Evolutionary conservation across 1,140 invertebrate genomes (phyloP).

Genomic region (Scylla paramamosain): DNA sequence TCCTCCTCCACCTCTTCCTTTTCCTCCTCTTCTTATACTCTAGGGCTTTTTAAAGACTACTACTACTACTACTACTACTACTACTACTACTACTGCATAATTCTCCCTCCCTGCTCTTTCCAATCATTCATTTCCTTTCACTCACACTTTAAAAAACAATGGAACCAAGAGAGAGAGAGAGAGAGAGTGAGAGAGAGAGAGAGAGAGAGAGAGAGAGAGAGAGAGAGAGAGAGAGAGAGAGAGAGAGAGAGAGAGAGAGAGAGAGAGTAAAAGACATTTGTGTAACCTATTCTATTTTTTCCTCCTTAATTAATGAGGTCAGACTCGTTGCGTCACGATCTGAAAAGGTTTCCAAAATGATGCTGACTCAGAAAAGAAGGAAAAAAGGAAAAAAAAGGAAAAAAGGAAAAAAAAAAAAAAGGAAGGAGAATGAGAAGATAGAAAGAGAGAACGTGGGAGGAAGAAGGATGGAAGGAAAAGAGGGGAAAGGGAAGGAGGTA

Average conservation of each 20-base stretch:
- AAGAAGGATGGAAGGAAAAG: not conserved
- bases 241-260: not conserved
- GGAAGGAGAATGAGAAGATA: not conserved
- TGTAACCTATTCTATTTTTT: too few relatives aligned
- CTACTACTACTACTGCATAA: slow-evolving; percentile 1
- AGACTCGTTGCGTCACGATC: too few relatives aligned
- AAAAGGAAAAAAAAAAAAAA: too few relatives aligned
- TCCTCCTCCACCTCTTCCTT: not conserved
- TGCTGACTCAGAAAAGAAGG: too few relatives aligned
- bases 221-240: not conserved
- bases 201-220: not conserved
- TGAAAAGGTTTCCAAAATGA: too few relatives aligned
- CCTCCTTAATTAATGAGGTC: too few relatives aligned
- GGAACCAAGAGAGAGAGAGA: not conserved
- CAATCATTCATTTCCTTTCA: not conserved
- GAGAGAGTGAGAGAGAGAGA: not conserved
- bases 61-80: slow-evolving; percentile 50
- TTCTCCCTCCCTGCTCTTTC: not conserved
- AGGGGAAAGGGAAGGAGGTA: not conserved
- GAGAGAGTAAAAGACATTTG: not conserved
- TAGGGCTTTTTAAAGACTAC: not conserved
- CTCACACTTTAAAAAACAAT: not conserved
- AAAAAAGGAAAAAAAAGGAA: too few relatives aligned
- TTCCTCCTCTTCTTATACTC: not conserved
- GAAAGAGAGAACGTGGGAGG: not conserved